These are phyloP conservation scores for Clarias magur DNA, from an alignment of 2,113 vertebrate genomes.

Conservation along the genomic window DNA sequence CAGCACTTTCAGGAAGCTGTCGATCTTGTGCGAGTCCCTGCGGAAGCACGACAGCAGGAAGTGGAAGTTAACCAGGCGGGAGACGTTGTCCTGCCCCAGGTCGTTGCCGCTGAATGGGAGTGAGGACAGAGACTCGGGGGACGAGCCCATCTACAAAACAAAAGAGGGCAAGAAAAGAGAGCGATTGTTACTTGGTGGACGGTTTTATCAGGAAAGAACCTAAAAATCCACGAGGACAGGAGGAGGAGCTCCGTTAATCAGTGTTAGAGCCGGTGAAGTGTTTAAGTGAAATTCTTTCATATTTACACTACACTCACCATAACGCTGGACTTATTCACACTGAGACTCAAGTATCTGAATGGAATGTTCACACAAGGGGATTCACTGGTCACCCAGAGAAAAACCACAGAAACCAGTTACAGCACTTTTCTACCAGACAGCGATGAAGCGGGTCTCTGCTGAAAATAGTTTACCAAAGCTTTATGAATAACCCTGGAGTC, in stretches of 20 bases:
- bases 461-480: background rate
- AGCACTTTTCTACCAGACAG: background rate
- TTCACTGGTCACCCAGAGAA: background rate
- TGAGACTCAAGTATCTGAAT: background rate
- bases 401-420: background rate
- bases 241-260: background rate
- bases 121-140: constrained; percentile 61
- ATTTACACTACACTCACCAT: background rate
- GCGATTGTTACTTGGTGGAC: background rate
- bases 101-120: constrained; percentile 65
- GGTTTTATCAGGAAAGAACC: background rate
- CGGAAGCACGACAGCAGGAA: constrained; percentile 78
- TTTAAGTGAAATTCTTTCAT: background rate
- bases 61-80: constrained; percentile 70
- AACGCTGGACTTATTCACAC: background rate
- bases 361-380: background rate
- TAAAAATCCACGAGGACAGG: background rate
- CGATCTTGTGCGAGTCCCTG: constrained; percentile 79
- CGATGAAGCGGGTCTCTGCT: background rate
- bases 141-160: constrained; percentile 67
- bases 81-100: constrained; percentile 66
- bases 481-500: background rate
- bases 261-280: background rate
- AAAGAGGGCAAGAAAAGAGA: background rate
- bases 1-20: constrained; percentile 78